Evolutionary conservation across 2,888 invertebrate genomes (phyloP), one percentile per base, ranked within the genome.

Genomic region (Hoplodrina blanda): DNA sequence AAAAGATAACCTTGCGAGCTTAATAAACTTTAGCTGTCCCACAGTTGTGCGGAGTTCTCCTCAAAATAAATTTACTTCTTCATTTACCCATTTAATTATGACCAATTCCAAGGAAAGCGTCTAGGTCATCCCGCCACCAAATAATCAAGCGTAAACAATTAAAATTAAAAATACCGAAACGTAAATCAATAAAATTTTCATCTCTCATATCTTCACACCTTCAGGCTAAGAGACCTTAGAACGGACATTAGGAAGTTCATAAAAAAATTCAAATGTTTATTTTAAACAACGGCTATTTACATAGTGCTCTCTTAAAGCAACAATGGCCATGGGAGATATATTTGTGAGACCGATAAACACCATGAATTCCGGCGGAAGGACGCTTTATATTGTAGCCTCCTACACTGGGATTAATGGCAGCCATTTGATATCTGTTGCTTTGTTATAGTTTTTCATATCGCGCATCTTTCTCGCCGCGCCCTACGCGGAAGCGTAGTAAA

Each of bases 401-500:
- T 60, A 55, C 46, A 52, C 46, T n/a, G 33, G 56, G 20, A 61
- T 76, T 55, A 64, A 76, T 76, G 56, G 30, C 10, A n/a, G 50
- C 17, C n/a, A 69, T 69, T 76, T 76, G 55, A 80, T 76, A 60
- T 69, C 44, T 13, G 20, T 46, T 50, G 53, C 56, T 69, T 67
- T 64, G 66, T 66, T 50, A 65, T 46, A 61, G 25, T 61, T 69
- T 46, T 69, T 80, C 60, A 67, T 64, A 80, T 62, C 56, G 49
- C 37, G 69, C 60, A 64, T 62, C 50, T 49, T 64, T 57, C 56
- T 37, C 82, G 87, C 87, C 86, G 66, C 78, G 86, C 80, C 80
- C 78, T 80, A 92, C 85, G 87, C 93, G 93, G 93, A 92, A 92
- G 88, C 78, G 61, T 30, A 76, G 66, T 62, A 89, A 87, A 89